Evolutionary conservation across 2,888 invertebrate genomes (phyloP).

Genomic region (Drosophila setosimentum): DNA sequence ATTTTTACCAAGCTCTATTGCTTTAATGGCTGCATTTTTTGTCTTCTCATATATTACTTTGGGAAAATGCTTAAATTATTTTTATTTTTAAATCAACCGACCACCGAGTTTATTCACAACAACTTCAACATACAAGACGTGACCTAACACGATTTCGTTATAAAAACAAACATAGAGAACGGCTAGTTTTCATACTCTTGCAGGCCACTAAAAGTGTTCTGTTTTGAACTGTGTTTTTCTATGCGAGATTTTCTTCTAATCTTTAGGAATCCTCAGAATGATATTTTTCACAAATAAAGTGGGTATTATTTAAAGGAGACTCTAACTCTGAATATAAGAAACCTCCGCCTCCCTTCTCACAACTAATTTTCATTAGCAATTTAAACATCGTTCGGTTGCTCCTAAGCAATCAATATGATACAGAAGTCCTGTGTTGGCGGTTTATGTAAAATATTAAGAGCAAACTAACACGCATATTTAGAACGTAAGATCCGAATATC

Average conservation of each 20-base stretch:
- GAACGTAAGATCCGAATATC: too few relatives aligned
- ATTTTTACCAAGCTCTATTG: conserved; percentile 28
- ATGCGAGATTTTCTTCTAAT: not conserved
- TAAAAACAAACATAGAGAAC: not conserved
- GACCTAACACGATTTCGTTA: not conserved
- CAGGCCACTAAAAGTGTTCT: not conserved
- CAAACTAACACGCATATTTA: too few relatives aligned
- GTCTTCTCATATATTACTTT: conserved; percentile 9
- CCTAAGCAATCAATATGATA: not conserved
- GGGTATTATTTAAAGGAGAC: not conserved
- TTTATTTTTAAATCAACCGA: conserved; percentile 6
- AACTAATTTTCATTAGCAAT: not conserved
- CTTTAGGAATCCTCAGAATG: not conserved
- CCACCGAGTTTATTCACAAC: conserved; percentile 21
- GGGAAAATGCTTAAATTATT: not conserved
- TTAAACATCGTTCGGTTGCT: too few relatives aligned
- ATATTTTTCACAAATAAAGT: not conserved
- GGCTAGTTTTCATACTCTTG: not conserved
- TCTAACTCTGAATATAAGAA: not conserved
- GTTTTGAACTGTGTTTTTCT: not conserved
- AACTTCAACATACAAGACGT: conserved; percentile 24
- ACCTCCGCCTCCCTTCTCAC: too few relatives aligned
- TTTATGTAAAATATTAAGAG: too few relatives aligned
- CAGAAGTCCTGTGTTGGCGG: too few relatives aligned
- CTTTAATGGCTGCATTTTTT: conserved; percentile 1